Conservation (phyloP, 2,888 invertebrate genomes). For the Stenodera caucasica region DNA sequence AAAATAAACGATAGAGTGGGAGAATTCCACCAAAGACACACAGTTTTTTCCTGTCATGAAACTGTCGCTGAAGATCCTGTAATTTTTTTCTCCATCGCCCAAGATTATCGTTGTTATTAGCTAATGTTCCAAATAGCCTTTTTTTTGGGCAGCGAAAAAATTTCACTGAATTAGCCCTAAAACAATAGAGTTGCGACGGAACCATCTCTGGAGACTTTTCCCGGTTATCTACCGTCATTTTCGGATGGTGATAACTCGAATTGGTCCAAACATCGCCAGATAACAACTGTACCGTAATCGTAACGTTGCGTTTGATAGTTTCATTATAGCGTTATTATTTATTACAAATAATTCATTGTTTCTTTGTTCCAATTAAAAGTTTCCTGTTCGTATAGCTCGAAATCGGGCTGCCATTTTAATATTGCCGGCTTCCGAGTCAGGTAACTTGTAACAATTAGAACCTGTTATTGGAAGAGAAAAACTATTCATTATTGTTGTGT, state of each 20-base stretch:
- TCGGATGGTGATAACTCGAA: not conserved
- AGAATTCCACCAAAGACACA: no score
- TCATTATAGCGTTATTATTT: not conserved
- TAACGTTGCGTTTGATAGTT: not conserved
- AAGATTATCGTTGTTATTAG: constrained; percentile 1
- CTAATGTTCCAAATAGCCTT: no score
- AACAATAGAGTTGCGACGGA: no score
- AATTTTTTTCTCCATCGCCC: not conserved
- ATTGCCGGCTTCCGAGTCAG: no score
- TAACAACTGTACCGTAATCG: not conserved
- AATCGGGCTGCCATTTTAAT: no score
- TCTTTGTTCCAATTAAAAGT: not conserved
- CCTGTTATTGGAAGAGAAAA: not conserved
- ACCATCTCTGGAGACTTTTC: not conserved
- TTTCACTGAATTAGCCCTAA: no score
- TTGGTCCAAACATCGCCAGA: not conserved
- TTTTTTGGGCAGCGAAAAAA: no score
- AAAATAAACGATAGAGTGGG: not conserved
- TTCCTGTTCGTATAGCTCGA: not conserved
- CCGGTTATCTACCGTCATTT: not conserved
- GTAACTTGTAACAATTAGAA: not conserved
- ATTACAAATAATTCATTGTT: not conserved
- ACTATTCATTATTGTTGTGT: not conserved
- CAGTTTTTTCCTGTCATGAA: not conserved
- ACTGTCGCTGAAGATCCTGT: not conserved